A percentile compares a stretch with the other conserved stretches of the same genome.
Evolutionary conservation across 2,113 vertebrate species (phyloP).

Genomic region (Fukomys damarensis): DNA sequence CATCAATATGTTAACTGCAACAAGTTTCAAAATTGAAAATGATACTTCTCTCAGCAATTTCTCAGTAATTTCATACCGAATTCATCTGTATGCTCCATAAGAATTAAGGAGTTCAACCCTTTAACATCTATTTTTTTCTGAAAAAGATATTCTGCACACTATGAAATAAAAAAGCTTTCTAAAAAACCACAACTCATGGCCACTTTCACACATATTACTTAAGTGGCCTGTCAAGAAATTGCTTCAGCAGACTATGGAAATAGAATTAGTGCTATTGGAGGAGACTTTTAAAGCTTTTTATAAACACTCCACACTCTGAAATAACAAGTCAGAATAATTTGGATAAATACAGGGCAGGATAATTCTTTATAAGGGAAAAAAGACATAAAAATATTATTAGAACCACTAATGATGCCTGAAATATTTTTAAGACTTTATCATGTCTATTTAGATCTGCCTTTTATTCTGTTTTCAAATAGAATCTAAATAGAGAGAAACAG

Average conservation of each 20-base stretch:
- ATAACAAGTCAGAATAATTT: conserved; percentile 29
- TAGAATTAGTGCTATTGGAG: not conserved
- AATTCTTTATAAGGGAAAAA: not conserved
- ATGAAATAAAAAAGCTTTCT: not conserved
- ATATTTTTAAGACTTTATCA: not conserved
- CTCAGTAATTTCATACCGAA: not conserved
- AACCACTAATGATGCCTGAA: conserved; percentile 30
- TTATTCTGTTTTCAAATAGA: conserved; percentile 15
- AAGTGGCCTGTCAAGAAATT: not conserved
- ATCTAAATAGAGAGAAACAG: not conserved
- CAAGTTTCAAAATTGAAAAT: not conserved
- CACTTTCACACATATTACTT: not conserved
- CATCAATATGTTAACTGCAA: not conserved
- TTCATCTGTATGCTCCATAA: not conserved
- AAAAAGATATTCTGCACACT: not conserved
- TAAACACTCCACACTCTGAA: not conserved
- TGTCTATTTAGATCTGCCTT: not conserved
- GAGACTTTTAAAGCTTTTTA: conserved; percentile 6
- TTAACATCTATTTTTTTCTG: not conserved
- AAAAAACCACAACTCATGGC: not conserved
- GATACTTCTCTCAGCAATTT: not conserved
- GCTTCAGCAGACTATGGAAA: not conserved
- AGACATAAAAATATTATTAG: conserved; percentile 32
- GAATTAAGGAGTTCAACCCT: not conserved
- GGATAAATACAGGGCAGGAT: not conserved